phyloP scores from a whole-genome alignment of 2,113 vertebrate genomes.

The Agelaius tricolor region DNA sequence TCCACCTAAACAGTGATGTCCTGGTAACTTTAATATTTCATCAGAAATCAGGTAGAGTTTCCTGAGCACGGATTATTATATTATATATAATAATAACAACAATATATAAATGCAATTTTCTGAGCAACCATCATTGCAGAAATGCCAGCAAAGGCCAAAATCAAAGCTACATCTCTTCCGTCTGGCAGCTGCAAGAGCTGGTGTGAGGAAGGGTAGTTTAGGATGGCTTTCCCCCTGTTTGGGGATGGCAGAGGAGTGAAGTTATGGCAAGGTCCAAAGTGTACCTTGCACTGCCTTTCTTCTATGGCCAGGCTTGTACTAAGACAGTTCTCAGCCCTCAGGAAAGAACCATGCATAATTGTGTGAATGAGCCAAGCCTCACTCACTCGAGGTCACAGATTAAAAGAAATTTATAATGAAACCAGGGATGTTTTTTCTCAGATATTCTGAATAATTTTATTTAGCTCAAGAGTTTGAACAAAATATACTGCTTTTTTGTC shows the following conservation, averaged over 20 bases:
- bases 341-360: neutral
- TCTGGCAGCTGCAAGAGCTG: neutral
- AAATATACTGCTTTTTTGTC: neutral
- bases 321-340: neutral
- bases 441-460: neutral
- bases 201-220: rapidly evolving
- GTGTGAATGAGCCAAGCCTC: neutral
- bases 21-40: neutral
- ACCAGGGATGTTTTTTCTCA: neutral
- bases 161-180: neutral
- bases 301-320: neutral
- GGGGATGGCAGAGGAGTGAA: neutral
- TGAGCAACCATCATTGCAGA: neutral
- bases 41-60: neutral
- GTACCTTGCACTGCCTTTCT: neutral
- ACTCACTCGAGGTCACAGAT: neutral
- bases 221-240: neutral
- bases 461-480: neutral
- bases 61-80: neutral
- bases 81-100: too few relatives aligned
- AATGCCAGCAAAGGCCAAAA: neutral
- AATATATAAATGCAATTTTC: neutral
- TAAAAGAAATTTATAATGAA: neutral
- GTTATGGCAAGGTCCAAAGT: neutral
- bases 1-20: neutral